phyloP scores from a whole-genome alignment of 1,140 invertebrate species.

The Drosophila nebulosa region DNA sequence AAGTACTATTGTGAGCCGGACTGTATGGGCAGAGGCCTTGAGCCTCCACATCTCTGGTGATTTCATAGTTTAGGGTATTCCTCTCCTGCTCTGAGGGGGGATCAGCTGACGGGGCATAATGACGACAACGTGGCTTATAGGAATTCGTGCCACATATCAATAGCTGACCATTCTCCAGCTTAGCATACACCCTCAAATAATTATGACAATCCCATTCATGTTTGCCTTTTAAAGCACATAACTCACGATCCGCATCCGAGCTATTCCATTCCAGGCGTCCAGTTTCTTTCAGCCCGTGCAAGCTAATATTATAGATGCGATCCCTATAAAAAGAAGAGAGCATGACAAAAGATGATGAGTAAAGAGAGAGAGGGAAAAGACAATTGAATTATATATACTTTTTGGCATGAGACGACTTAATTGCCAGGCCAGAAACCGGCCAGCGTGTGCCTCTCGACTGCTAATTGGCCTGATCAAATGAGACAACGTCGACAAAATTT shows the following conservation, averaged over 20 bases:
- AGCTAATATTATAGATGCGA: slow-evolving; percentile 90
- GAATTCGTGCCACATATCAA: slow-evolving; percentile 98
- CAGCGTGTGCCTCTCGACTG: slow-evolving; percentile 57
- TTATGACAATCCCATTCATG: slow-evolving; percentile 95
- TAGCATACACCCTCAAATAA: slow-evolving; percentile 92
- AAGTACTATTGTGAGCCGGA: slow-evolving; percentile 95
- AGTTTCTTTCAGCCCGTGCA: slow-evolving; percentile 86
- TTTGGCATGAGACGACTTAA: slow-evolving; percentile 49
- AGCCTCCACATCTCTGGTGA: slow-evolving; percentile 87
- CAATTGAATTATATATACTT: slow-evolving; percentile 82
- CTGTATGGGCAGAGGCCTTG: slow-evolving; percentile 95
- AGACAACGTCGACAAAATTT: neutral
- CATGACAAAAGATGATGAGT: neutral
- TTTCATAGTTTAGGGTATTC: slow-evolving; percentile 72
- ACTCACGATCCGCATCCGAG: slow-evolving; percentile 89
- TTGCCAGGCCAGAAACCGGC: slow-evolving; percentile 52
- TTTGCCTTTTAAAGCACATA: slow-evolving; percentile 94
- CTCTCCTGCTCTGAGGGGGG: slow-evolving; percentile 24
- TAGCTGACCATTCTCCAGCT: slow-evolving; percentile 86
- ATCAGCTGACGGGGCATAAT: slow-evolving; percentile 57
- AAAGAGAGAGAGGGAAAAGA: slow-evolving; percentile 20
- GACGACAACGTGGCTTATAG: slow-evolving; percentile 95
- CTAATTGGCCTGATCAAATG: slow-evolving; percentile 47
- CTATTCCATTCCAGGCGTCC: slow-evolving; percentile 91
- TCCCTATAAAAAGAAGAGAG: slow-evolving; percentile 82